Percentiles rank a stretch among this genome's conserved stretches.
phyloP scores from a whole-genome alignment of 2,113 vertebrate genomes.

The Nibea coibor region DNA sequence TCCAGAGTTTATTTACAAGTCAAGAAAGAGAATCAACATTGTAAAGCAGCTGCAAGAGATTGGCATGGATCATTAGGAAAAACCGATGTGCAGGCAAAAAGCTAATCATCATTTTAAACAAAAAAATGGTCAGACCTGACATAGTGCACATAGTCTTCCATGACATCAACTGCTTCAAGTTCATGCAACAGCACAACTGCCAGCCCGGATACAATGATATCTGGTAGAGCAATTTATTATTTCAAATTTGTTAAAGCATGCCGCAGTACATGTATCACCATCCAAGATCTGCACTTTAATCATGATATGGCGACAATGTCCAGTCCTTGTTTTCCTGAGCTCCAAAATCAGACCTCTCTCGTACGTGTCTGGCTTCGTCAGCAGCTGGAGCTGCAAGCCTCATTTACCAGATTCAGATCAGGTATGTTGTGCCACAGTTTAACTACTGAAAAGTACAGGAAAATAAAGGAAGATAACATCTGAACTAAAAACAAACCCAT shows the following conservation, averaged over 20 bases:
- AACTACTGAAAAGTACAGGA: slow-evolving; percentile 81
- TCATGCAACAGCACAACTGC: neutral
- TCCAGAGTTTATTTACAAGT: slow-evolving; percentile 4
- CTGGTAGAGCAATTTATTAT: slow-evolving; percentile 19
- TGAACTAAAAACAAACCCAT: slow-evolving; percentile 77
- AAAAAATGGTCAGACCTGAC: neutral
- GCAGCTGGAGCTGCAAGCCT: slow-evolving; percentile 78
- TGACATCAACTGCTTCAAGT: neutral
- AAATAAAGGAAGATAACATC: slow-evolving; percentile 81
- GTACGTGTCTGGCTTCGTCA: slow-evolving; percentile 65
- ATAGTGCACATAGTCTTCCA: slow-evolving; percentile 2
- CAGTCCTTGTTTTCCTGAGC: slow-evolving; percentile 40
- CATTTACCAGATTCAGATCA: slow-evolving; percentile 82
- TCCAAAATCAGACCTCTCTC: slow-evolving; percentile 43
- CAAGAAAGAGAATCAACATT: slow-evolving; percentile 18
- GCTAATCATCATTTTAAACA: neutral
- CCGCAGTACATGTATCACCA: neutral
- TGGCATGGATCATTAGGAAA: slow-evolving; percentile 1
- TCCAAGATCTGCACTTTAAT: slow-evolving; percentile 27
- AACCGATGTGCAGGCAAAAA: neutral
- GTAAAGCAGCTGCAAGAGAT: slow-evolving; percentile 18
- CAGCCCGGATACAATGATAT: neutral
- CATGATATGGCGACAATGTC: slow-evolving; percentile 43
- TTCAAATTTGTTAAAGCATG: neutral
- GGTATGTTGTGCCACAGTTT: slow-evolving; percentile 72